Base-by-base conservation (phyloP, 2,888 invertebrate species). In the Julus scanicus region DNA sequence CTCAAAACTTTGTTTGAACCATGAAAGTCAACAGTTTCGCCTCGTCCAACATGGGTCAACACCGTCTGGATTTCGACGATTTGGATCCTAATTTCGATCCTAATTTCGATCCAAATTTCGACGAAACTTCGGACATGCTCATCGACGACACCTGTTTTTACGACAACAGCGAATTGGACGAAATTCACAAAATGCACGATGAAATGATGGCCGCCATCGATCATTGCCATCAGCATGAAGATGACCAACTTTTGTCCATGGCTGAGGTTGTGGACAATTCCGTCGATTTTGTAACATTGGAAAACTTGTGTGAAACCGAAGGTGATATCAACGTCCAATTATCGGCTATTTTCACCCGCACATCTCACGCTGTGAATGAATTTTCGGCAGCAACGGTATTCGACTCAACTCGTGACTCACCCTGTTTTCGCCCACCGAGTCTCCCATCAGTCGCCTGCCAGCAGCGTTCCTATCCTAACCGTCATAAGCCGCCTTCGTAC, bases 401-500 rank as follows among this genome's bases (percentile, higher is more conserved):
- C 53, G 63, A 63, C 63, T 29, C 71, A 71, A 29, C 71, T n/a
- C 11, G 71, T 71, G 71, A 71, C 71, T 71, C 71, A 71, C 71
- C 71, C 71, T 29, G 71, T 71, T 29, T 29, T 71, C 71, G 71
- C 71, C 71, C 71, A 71, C 71, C 20, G 71, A 71, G 71, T 71
- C 71, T 71, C 71, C 71, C 71, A 71, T 71, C 71, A 71, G 71
- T 29, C 29, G 71, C 29, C 71, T 71, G 71, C 71, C 71, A 71
- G 71, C 71, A 71, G 71, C 71, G 29, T 29, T 8, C 71, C 71
- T 6, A 71, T 71, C 71, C 71, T 29, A 71, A 71, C 71, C 71
- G 71, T 29, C 71, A 71, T 71, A 29, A 71, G 71, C 8, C 71
- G 29, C 71, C 71, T 71, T 71, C 71, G 29, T 29, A 71, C 71